Evolutionary conservation across 2,797 vertebrate species (phyloP).

Genomic region (Pangasius krempfi): DNA sequence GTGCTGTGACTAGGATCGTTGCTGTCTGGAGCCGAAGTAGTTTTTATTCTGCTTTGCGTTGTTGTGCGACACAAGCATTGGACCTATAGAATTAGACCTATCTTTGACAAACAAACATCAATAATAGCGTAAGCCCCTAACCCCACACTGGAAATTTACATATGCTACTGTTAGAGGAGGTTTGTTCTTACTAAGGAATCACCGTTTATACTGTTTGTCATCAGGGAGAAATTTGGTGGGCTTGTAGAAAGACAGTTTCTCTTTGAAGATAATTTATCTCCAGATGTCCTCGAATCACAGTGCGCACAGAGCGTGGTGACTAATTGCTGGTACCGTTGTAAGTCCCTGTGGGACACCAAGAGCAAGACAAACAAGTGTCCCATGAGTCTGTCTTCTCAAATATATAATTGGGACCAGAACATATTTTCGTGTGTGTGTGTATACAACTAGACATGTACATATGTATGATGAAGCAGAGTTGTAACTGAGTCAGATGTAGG

Average conservation of each 20-base stretch:
- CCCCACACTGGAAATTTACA: background rate
- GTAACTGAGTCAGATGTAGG: background rate
- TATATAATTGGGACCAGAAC: conserved; percentile 50
- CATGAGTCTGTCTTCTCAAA: conserved; percentile 67
- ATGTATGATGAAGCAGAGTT: background rate
- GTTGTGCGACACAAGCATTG: background rate
- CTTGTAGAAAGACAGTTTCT: conserved; percentile 21
- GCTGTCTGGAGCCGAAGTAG: background rate
- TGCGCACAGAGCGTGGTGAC: conserved; percentile 45
- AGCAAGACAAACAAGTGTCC: conserved; percentile 68
- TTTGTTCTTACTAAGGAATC: background rate
- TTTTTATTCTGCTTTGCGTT: background rate
- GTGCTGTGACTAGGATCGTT: background rate
- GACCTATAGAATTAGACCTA: background rate
- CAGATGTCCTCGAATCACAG: conserved; percentile 44
- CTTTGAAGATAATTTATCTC: conserved; percentile 32
- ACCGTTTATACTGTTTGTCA: background rate
- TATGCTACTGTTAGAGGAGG: background rate
- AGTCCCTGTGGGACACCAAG: conserved; percentile 57
- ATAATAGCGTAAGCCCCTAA: background rate
- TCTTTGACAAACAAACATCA: background rate
- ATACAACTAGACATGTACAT: background rate
- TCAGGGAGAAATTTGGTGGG: background rate
- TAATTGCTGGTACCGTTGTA: conserved; percentile 62
- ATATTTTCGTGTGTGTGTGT: conserved; percentile 16